These are phyloP conservation scores for Phoenicopterus ruber DNA, from an alignment of 2,113 vertebrate genomes.

Conservation along the genomic window DNA sequence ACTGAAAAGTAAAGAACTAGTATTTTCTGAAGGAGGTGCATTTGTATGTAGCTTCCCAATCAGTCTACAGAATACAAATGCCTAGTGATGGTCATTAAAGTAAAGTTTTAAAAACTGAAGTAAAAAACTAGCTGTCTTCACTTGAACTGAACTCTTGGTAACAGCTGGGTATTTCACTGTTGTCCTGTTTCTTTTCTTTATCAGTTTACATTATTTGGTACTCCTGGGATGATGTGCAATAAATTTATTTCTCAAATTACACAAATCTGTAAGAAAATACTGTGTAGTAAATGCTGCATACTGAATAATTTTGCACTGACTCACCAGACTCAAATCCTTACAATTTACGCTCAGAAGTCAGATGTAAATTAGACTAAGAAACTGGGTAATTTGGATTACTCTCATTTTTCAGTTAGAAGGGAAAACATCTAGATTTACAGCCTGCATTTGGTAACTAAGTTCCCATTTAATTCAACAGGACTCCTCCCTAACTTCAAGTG, in stretches of 20 bases:
- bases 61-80: neutral
- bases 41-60: neutral
- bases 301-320: neutral
- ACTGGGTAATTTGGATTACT: neutral
- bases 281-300: fast-evolving
- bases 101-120: neutral
- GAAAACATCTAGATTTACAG: neutral
- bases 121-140: neutral
- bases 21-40: neutral
- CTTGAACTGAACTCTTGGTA: neutral
- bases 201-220: neutral
- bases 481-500: neutral
- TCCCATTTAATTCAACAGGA: neutral
- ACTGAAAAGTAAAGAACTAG: neutral
- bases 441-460: neutral
- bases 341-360: neutral
- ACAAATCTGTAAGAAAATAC: neutral
- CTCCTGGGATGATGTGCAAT: neutral
- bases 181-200: neutral
- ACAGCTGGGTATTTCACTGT: neutral
- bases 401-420: neutral
- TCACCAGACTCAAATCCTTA: neutral
- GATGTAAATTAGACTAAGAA: neutral
- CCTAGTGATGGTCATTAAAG: neutral
- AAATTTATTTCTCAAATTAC: neutral